phyloP scores from a whole-genome alignment of 2,888 invertebrate genomes.

The Tetheella fluctuosa region DNA sequence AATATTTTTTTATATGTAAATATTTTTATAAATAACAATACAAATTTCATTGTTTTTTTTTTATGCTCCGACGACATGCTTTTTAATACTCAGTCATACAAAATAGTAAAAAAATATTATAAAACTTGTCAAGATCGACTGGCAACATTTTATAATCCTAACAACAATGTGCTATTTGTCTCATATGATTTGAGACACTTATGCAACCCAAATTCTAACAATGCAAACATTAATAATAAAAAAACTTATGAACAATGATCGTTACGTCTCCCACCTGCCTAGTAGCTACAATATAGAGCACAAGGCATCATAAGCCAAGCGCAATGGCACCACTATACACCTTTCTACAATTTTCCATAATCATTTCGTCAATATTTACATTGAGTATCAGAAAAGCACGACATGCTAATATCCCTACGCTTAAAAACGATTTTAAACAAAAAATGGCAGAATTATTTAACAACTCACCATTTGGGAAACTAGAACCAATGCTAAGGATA shows the following conservation, averaged over 20 bases:
- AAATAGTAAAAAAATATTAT: too few relatives aligned
- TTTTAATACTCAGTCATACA: not conserved
- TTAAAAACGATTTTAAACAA: not conserved
- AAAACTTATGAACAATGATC: not conserved
- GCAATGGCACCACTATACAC: not conserved
- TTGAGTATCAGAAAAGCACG: not conserved
- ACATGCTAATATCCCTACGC: not conserved
- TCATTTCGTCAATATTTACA: not conserved
- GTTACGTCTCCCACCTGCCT: not conserved
- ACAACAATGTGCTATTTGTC: not conserved
- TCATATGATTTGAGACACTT: not conserved
- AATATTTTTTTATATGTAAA: slow-evolving; percentile 7
- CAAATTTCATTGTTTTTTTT: not conserved
- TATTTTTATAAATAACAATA: not conserved
- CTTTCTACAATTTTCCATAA: not conserved
- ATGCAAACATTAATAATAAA: not conserved
- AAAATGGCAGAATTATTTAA: not conserved
- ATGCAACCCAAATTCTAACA: not conserved
- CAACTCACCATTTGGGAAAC: not conserved
- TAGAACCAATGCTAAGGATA: not conserved
- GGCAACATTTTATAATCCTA: not conserved
- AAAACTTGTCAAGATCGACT: not conserved
- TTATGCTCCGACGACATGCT: not conserved
- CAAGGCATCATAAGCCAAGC: not conserved
- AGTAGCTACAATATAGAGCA: not conserved